phyloP scores from a whole-genome alignment of 1,140 invertebrate species.

The Stegodyphus mimosarum region DNA sequence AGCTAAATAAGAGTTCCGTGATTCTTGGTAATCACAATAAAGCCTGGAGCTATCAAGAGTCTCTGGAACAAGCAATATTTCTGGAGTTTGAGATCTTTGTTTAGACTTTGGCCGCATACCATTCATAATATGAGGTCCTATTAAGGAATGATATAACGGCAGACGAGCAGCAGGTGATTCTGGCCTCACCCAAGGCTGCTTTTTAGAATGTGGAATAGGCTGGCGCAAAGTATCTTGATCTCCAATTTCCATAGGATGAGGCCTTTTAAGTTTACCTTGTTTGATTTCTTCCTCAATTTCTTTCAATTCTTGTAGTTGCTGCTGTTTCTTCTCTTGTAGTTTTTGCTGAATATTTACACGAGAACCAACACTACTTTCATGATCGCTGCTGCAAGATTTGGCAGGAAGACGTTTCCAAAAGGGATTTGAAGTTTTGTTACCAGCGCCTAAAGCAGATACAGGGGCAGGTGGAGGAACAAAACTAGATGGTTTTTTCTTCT shows the following conservation, averaged over 20 bases:
- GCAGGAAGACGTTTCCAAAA: slow-evolving; percentile 84
- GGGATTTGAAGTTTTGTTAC: slow-evolving; percentile 71
- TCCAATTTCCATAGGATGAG: slow-evolving; percentile 68
- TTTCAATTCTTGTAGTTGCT: slow-evolving; percentile 83
- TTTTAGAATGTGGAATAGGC: slow-evolving; percentile 70
- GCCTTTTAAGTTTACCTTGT: slow-evolving; percentile 79
- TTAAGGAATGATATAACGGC: slow-evolving; percentile 50
- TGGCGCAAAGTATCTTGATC: slow-evolving; percentile 67
- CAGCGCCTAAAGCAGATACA: slow-evolving; percentile 63
- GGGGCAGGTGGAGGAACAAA: slow-evolving; percentile 81
- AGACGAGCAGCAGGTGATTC: slow-evolving; percentile 44
- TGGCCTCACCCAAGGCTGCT: slow-evolving; percentile 70
- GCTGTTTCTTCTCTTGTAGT: slow-evolving; percentile 87
- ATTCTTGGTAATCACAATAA: slow-evolving; percentile 67
- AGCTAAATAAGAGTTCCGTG: slow-evolving; percentile 43
- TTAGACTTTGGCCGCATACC: slow-evolving; percentile 58
- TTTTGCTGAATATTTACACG: slow-evolving; percentile 87
- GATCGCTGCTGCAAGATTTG: slow-evolving; percentile 74
- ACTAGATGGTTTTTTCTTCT: slow-evolving; percentile 89
- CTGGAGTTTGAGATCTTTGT: slow-evolving; percentile 77
- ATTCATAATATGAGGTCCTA: slow-evolving; percentile 42
- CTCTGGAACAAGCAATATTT: slow-evolving; percentile 81
- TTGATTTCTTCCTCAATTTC: slow-evolving; percentile 84
- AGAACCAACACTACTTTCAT: slow-evolving; percentile 80
- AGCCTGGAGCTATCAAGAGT: slow-evolving; percentile 71